phyloP scores from a whole-genome alignment of 2,888 invertebrate genomes.

The Aleiodes alternator region DNA sequence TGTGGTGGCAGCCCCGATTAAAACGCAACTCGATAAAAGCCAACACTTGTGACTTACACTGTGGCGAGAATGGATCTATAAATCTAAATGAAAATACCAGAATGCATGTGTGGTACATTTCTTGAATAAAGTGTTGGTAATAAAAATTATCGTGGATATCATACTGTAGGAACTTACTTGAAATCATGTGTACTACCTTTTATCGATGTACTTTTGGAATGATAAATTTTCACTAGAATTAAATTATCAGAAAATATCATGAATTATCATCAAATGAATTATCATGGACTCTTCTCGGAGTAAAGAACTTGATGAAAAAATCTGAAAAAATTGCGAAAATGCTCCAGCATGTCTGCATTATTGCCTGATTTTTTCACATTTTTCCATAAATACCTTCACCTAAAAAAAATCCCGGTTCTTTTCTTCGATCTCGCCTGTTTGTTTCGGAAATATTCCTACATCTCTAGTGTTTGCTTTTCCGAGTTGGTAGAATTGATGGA shows the following conservation, averaged over 20 bases:
- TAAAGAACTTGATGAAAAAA: background rate
- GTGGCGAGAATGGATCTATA: constrained; percentile 38
- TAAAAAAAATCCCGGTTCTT: too few relatives aligned
- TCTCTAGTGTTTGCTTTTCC: too few relatives aligned
- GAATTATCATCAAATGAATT: too few relatives aligned
- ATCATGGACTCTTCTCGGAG: background rate
- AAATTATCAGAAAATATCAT: background rate
- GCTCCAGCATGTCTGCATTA: too few relatives aligned
- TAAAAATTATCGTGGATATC: constrained; percentile 7
- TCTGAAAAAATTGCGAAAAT: too few relatives aligned
- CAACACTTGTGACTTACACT: constrained; percentile 37
- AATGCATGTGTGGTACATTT: constrained; percentile 20
- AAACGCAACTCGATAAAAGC: constrained; percentile 51
- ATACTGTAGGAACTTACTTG: background rate
- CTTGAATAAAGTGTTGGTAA: background rate
- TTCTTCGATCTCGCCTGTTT: too few relatives aligned
- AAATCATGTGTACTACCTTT: constrained; percentile 12
- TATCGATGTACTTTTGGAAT: constrained; percentile 1
- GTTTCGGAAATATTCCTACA: too few relatives aligned
- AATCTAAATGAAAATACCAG: constrained; percentile 25
- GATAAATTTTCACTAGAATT: constrained; percentile 31
- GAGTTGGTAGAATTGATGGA: too few relatives aligned
- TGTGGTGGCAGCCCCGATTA: constrained; percentile 41
- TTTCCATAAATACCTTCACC: too few relatives aligned
- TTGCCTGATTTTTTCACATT: too few relatives aligned